A percentile compares a stretch with the other conserved stretches of the same genome.
Conservation (phyloP, 1,140 invertebrate genomes). For the Lepidurus arcticus region DNA sequence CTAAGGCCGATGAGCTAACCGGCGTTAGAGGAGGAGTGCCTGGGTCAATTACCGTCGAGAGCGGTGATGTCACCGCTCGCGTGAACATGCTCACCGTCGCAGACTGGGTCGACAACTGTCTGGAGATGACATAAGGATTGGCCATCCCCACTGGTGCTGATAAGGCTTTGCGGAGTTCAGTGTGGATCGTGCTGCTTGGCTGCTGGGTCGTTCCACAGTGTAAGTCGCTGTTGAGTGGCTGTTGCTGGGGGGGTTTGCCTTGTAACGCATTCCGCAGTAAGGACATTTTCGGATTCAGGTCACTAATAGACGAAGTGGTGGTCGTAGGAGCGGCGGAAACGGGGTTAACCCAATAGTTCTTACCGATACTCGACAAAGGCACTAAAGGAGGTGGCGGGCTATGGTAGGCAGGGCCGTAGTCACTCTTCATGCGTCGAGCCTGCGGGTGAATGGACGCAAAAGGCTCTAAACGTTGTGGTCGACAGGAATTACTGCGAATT, state of each 20-base stretch:
- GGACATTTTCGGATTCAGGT: slow-evolving; percentile 44
- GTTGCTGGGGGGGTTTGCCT: slow-evolving; percentile 47
- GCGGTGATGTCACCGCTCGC: background rate
- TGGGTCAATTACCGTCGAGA: slow-evolving; percentile 1
- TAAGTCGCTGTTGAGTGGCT: background rate
- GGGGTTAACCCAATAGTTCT: background rate
- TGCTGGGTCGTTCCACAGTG: background rate
- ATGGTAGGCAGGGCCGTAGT: background rate
- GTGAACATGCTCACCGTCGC: background rate
- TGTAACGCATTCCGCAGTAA: slow-evolving; percentile 71
- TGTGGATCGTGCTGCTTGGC: slow-evolving; percentile 16
- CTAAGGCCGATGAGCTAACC: slow-evolving; percentile 25
- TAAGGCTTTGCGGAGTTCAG: slow-evolving; percentile 32
- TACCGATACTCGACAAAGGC: background rate
- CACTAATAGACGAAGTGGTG: background rate
- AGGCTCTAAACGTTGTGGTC: background rate
- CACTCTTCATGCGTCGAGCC: background rate
- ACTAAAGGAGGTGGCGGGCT: background rate
- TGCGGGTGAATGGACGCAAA: slow-evolving; percentile 4
- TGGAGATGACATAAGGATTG: background rate
- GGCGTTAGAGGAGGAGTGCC: slow-evolving; percentile 28
- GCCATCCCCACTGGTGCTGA: slow-evolving; percentile 21
- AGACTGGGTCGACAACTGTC: background rate
- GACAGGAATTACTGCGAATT: background rate
- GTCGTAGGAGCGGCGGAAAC: background rate